Base-by-base conservation (phyloP, 1,140 invertebrate species). In the Helicorthomorpha holstii region DNA sequence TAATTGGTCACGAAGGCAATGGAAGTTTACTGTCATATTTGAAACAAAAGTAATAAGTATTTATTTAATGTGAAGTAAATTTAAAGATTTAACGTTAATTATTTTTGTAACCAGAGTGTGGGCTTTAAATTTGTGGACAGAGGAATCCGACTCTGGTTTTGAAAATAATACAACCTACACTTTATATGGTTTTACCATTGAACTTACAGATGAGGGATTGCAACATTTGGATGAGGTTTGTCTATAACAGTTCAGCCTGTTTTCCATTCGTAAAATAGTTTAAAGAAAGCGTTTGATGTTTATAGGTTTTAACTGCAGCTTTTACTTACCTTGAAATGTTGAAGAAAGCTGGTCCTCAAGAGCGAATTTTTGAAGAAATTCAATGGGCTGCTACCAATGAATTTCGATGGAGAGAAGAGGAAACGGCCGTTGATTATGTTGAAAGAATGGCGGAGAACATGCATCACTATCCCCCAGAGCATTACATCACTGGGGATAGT, bases 1-100 rank as follows among this genome's bases (percentile, higher is more conserved):
- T 94, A 3, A 67, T 94, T 3, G 89, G 86, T 0, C 83, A 94
- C 64, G 88, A 94, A 68, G 89, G 89, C 1, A 76, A 80, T 58
- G 88, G 87, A 23, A 89, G 85, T 58, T 66, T 95, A 12, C 75
- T 90, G 1, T 83, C 83, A 34, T 86, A 85, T 61, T 69, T 95
- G 27, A 78, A 83, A 53, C 76, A 80, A 48, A 83, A 81, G 71
- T 76, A 63, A 65, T 47, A 24, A n/a, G 23, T 21, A 21, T 27
- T 47, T 55, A 54, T 7, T 54, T 24, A 21, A 21, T 14, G 21
- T 26, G 14, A 7, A 2, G 12, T 26, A 41, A 38, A 22, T 26
- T 42, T 34, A n/a, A n/a, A n/a, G n/a, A 10, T 24, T n/a, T 46
- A 14, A 7, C 26, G 2, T 53, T 12, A 54, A 53, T 3, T 38